Conservation (phyloP, 2,888 invertebrate species). For the Agrochola litura region DNA sequence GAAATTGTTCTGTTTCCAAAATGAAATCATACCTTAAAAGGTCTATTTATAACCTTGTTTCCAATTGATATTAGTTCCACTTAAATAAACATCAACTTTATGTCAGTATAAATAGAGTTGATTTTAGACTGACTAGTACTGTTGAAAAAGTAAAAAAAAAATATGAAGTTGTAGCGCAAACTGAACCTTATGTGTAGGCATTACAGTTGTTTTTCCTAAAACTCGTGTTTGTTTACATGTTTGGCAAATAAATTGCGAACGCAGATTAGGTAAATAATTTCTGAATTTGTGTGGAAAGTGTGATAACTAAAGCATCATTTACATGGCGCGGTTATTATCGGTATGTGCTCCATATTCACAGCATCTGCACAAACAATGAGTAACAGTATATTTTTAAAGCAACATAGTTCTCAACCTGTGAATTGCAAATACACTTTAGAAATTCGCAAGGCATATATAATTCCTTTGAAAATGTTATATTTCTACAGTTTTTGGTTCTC, state of each 20-base stretch:
- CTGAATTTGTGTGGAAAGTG: neutral
- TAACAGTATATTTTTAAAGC: slow-evolving; percentile 57
- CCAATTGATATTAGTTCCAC: no score
- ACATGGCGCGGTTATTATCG: slow-evolving; percentile 24
- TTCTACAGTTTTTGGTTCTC: slow-evolving; percentile 21
- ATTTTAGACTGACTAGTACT: no score
- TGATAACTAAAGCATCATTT: slow-evolving; percentile 18
- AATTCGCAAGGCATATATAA: slow-evolving; percentile 29
- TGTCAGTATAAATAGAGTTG: no score
- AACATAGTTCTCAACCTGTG: slow-evolving; percentile 27
- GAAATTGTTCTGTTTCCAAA: neutral
- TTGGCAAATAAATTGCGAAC: no score
- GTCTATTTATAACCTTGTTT: no score
- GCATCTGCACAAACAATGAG: slow-evolving; percentile 65
- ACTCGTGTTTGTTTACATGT: no score
- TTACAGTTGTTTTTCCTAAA: no score
- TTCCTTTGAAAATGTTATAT: slow-evolving; percentile 13
- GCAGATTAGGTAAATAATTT: neutral
- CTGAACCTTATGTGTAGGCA: no score
- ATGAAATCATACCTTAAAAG: neutral
- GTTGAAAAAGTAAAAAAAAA: no score
- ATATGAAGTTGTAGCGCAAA: no score
- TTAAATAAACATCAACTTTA: no score
- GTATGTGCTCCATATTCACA: slow-evolving; percentile 54
- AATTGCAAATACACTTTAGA: slow-evolving; percentile 30